Evolutionary conservation across 2,888 invertebrate species (phyloP).

Genomic region (Pandemis corylana): DNA sequence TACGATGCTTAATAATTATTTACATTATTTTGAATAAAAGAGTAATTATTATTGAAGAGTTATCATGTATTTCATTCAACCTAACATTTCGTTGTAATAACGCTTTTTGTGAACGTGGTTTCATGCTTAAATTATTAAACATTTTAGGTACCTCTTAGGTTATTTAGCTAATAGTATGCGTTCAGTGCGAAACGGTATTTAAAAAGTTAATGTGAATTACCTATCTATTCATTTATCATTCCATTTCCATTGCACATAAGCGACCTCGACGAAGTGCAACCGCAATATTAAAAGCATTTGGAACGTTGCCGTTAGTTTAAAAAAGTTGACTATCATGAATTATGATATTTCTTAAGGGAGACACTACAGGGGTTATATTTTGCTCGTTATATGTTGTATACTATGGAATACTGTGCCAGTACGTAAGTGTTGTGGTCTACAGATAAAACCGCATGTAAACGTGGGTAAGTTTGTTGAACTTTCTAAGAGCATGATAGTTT

Average conservation of each 20-base stretch:
- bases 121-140: conserved; percentile 47
- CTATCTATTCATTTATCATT: not conserved
- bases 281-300: not conserved
- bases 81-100: conserved; percentile 51
- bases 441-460: conserved; percentile 55
- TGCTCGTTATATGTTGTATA: conserved; percentile 14
- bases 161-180: not conserved
- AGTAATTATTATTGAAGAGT: conserved; percentile 70
- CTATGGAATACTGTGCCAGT: conserved; percentile 36
- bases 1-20: conserved; percentile 79
- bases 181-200: not conserved
- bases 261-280: not conserved
- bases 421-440: conserved; percentile 48
- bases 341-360: no score
- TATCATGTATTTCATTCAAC: conserved; percentile 75
- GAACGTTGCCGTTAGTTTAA: not conserved
- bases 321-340: no score
- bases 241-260: not conserved
- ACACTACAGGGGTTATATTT: not conserved
- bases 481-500: conserved; percentile 57
- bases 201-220: not conserved
- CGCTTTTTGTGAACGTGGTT: conserved; percentile 46
- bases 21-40: conserved; percentile 77
- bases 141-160: not conserved
- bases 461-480: conserved; percentile 63